Evolutionary conservation across 2,113 vertebrate genomes (phyloP), one percentile per base, ranked within the genome.

Genomic region (Cyphomyrus plagiostoma): DNA sequence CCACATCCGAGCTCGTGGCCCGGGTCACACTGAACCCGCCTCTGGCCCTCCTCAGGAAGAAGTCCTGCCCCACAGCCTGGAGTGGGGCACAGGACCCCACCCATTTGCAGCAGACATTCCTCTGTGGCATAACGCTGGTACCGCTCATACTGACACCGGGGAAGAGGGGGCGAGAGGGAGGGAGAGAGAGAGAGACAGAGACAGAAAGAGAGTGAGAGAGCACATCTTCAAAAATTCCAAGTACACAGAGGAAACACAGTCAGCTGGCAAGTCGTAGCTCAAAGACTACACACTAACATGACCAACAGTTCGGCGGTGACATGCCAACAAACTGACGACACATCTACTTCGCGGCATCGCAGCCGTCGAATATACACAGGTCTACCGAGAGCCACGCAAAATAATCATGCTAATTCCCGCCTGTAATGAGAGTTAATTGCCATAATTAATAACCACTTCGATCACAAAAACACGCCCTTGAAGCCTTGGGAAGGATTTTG

Each of bases 51-150:
- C 35, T 95, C 94, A 0, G 97, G 97, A 19, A 98, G 94, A 85
- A 99, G 95, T 23, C 98, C 98, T 0, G 97, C 97, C 52, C 97
- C 98, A 9, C 98, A 98, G 92, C 96, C 96, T 0, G 97, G 95
- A 7, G 95, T 94, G 0, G 98, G 98, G 91, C 98, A 99, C 92
- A 98, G 93, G 88, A 98, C 93, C 2, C 98, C 98, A 0, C 97
- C 98, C 94, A 95, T 96, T 91, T 92, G 95, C 89, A 97, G 94
- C 91, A 99, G 94, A 0, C 95, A 99, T 52, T 98, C 97, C 89
- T 99, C 98, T 0, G 97, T 95, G 0, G 93, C 97, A 1, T 98
- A 99, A 19, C 93, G 94, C 92, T 97, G 97, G 94, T 98, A 99
- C 1, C 97, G 96, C 80, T 94, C 94, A 90, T 98, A 99, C 98